Conservation (phyloP, 2,888 invertebrate genomes). For the Cheilosia grossa region DNA sequence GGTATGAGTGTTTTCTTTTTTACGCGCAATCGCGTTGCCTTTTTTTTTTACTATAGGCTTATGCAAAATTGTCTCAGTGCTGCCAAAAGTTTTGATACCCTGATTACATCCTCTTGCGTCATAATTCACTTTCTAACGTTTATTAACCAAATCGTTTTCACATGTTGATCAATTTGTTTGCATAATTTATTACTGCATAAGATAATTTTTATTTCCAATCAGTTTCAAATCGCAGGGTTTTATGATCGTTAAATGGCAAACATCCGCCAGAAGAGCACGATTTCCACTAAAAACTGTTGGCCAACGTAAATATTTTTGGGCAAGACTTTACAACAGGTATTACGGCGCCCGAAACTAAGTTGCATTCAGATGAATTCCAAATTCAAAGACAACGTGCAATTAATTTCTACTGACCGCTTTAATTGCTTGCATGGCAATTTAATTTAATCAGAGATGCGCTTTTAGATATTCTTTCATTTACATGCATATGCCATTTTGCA, state of each 20-base stretch:
- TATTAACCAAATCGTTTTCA: constrained; percentile 32
- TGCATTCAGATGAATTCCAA: constrained; percentile 3
- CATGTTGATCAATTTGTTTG: constrained; percentile 30
- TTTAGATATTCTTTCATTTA: constrained; percentile 43
- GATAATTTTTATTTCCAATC: constrained; percentile 2
- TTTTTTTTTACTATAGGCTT: background rate
- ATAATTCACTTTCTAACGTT: constrained; percentile 48
- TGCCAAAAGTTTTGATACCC: constrained; percentile 6
- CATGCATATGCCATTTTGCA: constrained; percentile 16
- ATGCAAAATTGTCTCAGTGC: background rate
- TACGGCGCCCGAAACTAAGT: background rate
- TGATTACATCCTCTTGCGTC: constrained; percentile 37
- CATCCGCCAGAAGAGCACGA: constrained; percentile 4
- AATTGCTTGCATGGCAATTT: constrained; percentile 47
- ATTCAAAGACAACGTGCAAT: constrained; percentile 18
- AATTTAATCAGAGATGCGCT: constrained; percentile 46
- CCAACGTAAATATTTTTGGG: background rate
- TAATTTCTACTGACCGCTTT: constrained; percentile 45
- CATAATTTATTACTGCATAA: constrained; percentile 28
- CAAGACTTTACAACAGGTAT: background rate
- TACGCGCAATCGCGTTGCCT: background rate
- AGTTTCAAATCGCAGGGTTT: constrained; percentile 26
- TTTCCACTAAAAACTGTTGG: background rate
- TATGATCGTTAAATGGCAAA: constrained; percentile 17
- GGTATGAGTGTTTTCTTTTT: background rate